These are phyloP conservation scores for Bos indicus DNA, from an alignment of 2,113 vertebrate species.

Conservation along the genomic window DNA sequence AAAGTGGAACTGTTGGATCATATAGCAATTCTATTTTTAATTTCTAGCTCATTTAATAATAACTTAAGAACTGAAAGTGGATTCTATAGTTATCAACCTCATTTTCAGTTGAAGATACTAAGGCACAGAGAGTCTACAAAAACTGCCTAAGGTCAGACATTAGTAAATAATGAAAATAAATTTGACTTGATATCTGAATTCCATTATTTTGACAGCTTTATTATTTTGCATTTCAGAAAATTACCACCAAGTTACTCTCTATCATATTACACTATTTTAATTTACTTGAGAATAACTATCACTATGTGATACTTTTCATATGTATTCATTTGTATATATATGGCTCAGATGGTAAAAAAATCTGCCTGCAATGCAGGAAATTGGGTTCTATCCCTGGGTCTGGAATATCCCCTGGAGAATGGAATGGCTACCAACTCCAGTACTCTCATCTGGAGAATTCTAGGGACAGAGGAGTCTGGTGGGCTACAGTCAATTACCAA, in stretches of 20 bases:
- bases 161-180: not conserved
- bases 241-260: not conserved
- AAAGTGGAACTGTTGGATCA: not conserved
- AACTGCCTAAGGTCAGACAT: not conserved
- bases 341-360: not conserved
- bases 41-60: not conserved
- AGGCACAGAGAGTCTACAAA: not conserved
- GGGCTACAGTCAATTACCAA: not conserved
- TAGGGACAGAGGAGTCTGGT: not conserved
- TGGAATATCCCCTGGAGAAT: not conserved
- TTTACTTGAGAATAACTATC: not conserved
- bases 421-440: not conserved
- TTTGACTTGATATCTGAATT: not conserved
- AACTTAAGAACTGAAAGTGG: not conserved
- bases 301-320: not conserved
- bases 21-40: not conserved
- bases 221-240: not conserved
- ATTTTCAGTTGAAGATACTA: not conserved
- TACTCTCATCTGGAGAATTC: not conserved
- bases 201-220: not conserved
- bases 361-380: not conserved
- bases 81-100: not conserved
- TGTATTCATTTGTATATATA: not conserved
- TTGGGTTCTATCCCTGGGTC: not conserved
- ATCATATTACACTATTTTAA: not conserved